phyloP scores from a whole-genome alignment of 92 coral and sea anemone genomes.

The Siderastrea radians region DNA sequence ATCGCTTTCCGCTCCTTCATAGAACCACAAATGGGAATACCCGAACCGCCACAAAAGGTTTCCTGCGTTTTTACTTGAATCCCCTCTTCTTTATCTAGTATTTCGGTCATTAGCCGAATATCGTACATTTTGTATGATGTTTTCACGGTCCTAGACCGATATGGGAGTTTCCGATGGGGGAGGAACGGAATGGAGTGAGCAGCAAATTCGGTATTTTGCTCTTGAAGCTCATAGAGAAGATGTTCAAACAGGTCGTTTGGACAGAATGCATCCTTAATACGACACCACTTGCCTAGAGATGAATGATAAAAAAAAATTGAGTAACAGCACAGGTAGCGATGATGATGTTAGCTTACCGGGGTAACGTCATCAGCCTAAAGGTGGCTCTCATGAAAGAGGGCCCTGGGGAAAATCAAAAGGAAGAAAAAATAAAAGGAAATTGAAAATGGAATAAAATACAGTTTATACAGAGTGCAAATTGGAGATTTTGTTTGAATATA shows the following conservation, averaged over 20 bases:
- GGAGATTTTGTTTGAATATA: too few species aligned
- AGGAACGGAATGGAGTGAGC: constrained; percentile 9
- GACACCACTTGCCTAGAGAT: background rate
- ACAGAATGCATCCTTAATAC: constrained; percentile 1
- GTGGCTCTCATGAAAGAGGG: too few species aligned
- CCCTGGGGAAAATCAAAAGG: too few species aligned
- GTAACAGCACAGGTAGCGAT: too few species aligned
- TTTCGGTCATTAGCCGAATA: background rate
- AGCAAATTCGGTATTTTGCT: background rate
- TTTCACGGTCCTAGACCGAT: constrained; percentile 16
- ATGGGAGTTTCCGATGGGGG: constrained; percentile 19
- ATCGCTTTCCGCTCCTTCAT: background rate
- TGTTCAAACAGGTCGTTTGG: background rate
- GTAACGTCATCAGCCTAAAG: too few species aligned
- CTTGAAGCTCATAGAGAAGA: background rate
- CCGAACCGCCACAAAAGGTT: background rate
- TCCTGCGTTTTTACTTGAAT: background rate
- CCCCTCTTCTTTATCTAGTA: background rate
- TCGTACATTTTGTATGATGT: constrained; percentile 27
- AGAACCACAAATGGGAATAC: background rate
- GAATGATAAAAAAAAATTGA: background rate
- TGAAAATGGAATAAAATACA: too few species aligned
- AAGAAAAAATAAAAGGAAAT: too few species aligned
- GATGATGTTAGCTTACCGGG: too few species aligned
- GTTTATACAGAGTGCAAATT: too few species aligned